Evolutionary conservation across 2,888 invertebrate species (phyloP), one percentile per base, ranked within the genome.

Genomic region (Plusia festucae): DNA sequence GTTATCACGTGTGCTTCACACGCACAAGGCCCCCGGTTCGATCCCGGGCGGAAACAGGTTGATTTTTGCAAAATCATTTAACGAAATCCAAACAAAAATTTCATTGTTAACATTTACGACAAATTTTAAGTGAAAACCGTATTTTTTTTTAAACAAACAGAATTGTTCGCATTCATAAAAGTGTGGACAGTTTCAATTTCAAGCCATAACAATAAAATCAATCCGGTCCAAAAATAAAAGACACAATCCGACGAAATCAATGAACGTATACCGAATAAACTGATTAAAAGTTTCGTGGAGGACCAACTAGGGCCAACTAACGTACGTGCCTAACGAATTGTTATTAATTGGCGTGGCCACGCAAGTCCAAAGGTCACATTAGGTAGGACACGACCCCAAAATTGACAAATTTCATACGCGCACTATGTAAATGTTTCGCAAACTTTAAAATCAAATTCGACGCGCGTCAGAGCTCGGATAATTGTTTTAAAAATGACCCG

Each of bases 1-100:
- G 96, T 96, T 96, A 96, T 96, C 96, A 96, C 96, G 96, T 97
- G 96, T 96, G 96, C 97, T 96, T 97, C 96, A 96, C 96, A 97
- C 96, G 96, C 96, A 96, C 96, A 96, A 96, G 95, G 95, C 91
- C 96, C 96, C 96, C 96, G 96, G 96, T 96, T 96, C 96, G 96
- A 96, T 96, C 96, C 96, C 96, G 96, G 96, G 96, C 96, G 96
- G 96, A 96, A 96, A 96, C 96, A 96, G 15, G 20, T 11, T 11
- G 0, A 5, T 53, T 68, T 79, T 65, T 64, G 11, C 0, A 13
- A 2, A 22, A 27, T 6, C 30, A 13, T 18, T 20, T 18, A 22
- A n/a, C 5, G 2, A 30, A 2, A 11, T 46, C 8, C n/a, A 15
- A 15, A 16, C n/a, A 27, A 18, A 15, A 40, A 24, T 13, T 27